Conservation (phyloP, 2,888 invertebrate genomes). For the Drosophila kuntzei region DNA sequence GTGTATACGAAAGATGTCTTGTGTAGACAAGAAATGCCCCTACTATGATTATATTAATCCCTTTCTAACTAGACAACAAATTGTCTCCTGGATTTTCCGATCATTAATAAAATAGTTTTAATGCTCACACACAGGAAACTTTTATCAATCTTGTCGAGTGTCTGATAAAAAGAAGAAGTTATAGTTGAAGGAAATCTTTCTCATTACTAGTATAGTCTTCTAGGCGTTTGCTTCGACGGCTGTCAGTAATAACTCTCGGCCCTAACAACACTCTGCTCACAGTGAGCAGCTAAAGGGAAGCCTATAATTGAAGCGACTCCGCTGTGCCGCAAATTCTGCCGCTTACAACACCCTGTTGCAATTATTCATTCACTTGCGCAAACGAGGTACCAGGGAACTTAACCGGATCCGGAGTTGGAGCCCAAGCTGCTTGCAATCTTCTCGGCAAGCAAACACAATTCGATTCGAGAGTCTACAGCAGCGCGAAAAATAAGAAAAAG, state of each 20-base stretch:
- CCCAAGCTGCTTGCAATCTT: constrained; percentile 47
- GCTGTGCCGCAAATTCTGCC: constrained; percentile 29
- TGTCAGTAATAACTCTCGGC: constrained; percentile 36
- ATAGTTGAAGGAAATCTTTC: neutral
- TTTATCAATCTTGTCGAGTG: neutral
- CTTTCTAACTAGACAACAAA: too few species aligned
- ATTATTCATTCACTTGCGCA: constrained; percentile 70
- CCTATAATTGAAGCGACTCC: constrained; percentile 55
- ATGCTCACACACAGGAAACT: neutral
- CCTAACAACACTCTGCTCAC: constrained; percentile 22
- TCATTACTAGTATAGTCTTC: neutral
- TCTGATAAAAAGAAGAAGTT: neutral
- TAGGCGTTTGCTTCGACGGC: constrained; percentile 28
- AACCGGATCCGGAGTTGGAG: constrained; percentile 2
- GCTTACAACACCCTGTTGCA: constrained; percentile 74
- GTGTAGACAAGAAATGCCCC: too few species aligned
- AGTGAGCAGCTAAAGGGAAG: constrained; percentile 16
- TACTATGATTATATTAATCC: too few species aligned
- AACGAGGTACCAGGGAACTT: constrained; percentile 24
- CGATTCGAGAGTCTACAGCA: constrained; percentile 50
- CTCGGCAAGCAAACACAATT: constrained; percentile 61
- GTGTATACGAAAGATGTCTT: too few species aligned
- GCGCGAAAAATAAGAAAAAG: constrained; percentile 65
- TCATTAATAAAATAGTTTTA: neutral
- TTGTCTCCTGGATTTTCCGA: neutral